Evolutionary conservation across 2,888 invertebrate species (phyloP).

Genomic region (Orchestes rusci): DNA sequence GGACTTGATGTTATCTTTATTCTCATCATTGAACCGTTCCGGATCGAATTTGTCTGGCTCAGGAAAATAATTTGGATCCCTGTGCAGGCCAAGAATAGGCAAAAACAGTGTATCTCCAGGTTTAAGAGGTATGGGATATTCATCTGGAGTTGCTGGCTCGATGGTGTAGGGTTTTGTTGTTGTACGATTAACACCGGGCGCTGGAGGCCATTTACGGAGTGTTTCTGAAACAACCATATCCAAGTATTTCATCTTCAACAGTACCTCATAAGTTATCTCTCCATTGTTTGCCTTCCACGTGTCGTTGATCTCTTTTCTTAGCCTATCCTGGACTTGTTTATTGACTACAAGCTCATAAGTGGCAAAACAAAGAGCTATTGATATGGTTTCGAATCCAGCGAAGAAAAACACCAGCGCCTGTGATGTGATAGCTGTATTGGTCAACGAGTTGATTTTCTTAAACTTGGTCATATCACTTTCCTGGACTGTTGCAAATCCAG

Average conservation of each 20-base stretch:
- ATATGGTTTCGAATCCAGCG: conserved; percentile 48
- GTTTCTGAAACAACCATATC: conserved; percentile 31
- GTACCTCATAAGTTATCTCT: conserved; percentile 41
- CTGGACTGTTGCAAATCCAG: conserved; percentile 31
- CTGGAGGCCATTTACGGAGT: conserved; percentile 27
- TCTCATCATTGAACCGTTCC: too few species aligned
- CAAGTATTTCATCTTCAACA: too few species aligned
- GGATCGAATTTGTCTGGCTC: too few species aligned
- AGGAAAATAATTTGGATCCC: too few species aligned
- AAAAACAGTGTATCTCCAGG: too few species aligned
- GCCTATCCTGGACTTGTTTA: conserved; percentile 50
- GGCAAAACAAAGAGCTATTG: conserved; percentile 46
- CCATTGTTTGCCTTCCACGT: conserved; percentile 33
- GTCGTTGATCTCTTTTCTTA: too few species aligned
- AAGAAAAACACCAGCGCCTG: conserved; percentile 50
- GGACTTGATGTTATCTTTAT: too few species aligned
- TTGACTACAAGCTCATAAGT: conserved; percentile 53
- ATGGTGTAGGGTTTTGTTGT: too few species aligned
- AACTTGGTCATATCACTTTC: conserved; percentile 26
- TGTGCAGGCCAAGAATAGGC: too few species aligned
- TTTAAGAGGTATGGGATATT: too few species aligned
- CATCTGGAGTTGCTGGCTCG: too few species aligned
- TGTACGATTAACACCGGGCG: too few species aligned
- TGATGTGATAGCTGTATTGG: conserved; percentile 48
- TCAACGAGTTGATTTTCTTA: conserved; percentile 21